Evolutionary conservation across 1,140 invertebrate genomes (phyloP).

Genomic region (Bilobella aurantiaca): DNA sequence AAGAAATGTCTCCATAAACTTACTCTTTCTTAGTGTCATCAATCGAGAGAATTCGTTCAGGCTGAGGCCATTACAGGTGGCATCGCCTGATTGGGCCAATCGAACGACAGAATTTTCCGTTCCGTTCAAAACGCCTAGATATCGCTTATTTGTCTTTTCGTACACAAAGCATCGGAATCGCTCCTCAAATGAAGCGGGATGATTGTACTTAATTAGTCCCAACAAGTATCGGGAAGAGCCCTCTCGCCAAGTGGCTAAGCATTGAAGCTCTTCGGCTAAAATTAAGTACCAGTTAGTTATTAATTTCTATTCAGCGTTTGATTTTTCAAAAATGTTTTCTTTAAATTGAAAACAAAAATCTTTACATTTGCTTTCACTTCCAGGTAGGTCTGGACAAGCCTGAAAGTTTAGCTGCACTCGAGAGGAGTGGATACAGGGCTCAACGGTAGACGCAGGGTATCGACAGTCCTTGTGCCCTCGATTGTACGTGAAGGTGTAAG

Average conservation of each 20-base stretch:
- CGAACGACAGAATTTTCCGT: constrained; percentile 42
- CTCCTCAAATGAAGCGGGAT: constrained; percentile 41
- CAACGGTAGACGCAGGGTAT: constrained; percentile 61
- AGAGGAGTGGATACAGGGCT: constrained; percentile 70
- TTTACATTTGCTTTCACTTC: constrained; percentile 51
- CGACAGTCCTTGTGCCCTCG: constrained; percentile 63
- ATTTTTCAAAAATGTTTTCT: too few relatives aligned
- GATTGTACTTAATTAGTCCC: constrained; percentile 40
- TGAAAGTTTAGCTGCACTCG: constrained; percentile 73
- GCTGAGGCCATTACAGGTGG: constrained; percentile 61
- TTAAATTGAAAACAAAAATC: not conserved
- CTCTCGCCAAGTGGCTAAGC: constrained; percentile 44
- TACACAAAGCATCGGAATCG: constrained; percentile 43
- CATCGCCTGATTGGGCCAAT: constrained; percentile 68
- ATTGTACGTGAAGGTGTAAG: constrained; percentile 75
- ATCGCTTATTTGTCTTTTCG: constrained; percentile 31
- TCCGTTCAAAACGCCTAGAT: not conserved
- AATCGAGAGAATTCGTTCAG: constrained; percentile 47
- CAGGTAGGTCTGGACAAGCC: constrained; percentile 77
- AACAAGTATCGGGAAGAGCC: constrained; percentile 43
- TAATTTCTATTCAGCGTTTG: too few relatives aligned
- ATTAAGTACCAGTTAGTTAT: too few relatives aligned
- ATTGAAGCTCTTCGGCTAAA: constrained; percentile 42
- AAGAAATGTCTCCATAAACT: constrained; percentile 24
- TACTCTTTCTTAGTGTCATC: constrained; percentile 53